Base-by-base conservation (phyloP, 2,888 invertebrate genomes). In the Kryphioiulus occultus region DNA sequence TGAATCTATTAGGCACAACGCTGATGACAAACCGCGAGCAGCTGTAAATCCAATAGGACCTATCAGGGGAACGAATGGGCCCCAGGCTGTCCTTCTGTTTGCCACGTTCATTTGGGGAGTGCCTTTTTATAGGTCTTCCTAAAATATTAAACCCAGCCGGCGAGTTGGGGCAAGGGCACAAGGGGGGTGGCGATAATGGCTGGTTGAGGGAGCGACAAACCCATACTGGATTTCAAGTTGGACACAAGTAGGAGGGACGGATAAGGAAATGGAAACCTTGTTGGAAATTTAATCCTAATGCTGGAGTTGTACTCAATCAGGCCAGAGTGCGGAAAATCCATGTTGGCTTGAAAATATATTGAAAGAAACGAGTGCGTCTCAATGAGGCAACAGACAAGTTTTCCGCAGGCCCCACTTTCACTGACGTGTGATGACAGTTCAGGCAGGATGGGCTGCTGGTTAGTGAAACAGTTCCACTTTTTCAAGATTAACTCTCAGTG, bases 271-370 rank as follows among this genome's bases (percentile, higher is more conserved):
- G 83, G 30, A 83, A 83, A 83, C 83, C 83, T 26, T 83, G 30
- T 35, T 32, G 35, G 83, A 83, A 83, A 83, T 9, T 83, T 83
- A 83, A 83, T 83, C 83, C 83, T 83, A 83, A 83, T 83, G 83
- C 83, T 26, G 17, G 83, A n/a, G 83, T 26, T 83, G 83, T 83
- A 30, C 30, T 83, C 83, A 83, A 83, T 83, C 83, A 83, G 83
- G 83, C 83, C 9, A 83, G 26, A 17, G 35, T 32, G 83, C 35
- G 30, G 83, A 83, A 83, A 35, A 83, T 35, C 83, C 83, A 83
- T 83, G 83, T 83, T 3, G 17, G 83, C 26, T 30, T 83, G 83
- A 26, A 83, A 35, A 35, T 83, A 32, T 83, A 83, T 26, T 35
- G 32, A 26, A 32, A 83, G 83, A 26, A 30, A 83, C 3, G 35